These are phyloP conservation scores for Hydrocynus forskahlii DNA, from an alignment of 2,797 vertebrate genomes.

Conservation along the genomic window DNA sequence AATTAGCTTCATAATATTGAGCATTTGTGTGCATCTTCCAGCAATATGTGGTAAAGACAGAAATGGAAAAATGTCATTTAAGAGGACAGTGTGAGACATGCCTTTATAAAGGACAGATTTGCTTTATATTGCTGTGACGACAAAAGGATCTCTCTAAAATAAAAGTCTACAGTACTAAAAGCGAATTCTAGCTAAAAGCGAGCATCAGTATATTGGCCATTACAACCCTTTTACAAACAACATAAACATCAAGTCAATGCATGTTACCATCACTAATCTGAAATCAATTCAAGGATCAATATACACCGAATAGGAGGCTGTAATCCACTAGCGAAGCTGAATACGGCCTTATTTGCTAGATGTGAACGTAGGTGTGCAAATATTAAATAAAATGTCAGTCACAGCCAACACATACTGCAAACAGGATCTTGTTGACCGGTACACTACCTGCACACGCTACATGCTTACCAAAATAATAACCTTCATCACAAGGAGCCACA, in stretches of 20 bases:
- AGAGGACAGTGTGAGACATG: not conserved
- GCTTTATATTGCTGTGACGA: too few relatives aligned
- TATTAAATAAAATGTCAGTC: conserved; percentile 42
- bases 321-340: not conserved
- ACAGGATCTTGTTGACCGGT: not conserved
- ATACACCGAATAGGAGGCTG: not conserved
- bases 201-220: not conserved
- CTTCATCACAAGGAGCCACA: not conserved
- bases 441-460: not conserved
- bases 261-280: conserved; percentile 21
- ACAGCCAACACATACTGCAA: conserved; percentile 12
- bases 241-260: not conserved
- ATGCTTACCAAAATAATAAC: not conserved
- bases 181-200: not conserved
- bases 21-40: not conserved
- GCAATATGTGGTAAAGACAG: not conserved
- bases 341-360: not conserved
- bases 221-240: conserved; percentile 3
- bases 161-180: not conserved
- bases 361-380: conserved; percentile 31
- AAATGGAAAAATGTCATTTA: not conserved
- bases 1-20: not conserved
- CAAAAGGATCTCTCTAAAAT: too few relatives aligned
- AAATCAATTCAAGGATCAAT: conserved; percentile 36
- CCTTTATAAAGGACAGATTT: too few relatives aligned